Evolutionary conservation across 2,113 vertebrate genomes (phyloP), one percentile per base, ranked within the genome.

Genomic region (Ptilorrhoa leucosticta): DNA sequence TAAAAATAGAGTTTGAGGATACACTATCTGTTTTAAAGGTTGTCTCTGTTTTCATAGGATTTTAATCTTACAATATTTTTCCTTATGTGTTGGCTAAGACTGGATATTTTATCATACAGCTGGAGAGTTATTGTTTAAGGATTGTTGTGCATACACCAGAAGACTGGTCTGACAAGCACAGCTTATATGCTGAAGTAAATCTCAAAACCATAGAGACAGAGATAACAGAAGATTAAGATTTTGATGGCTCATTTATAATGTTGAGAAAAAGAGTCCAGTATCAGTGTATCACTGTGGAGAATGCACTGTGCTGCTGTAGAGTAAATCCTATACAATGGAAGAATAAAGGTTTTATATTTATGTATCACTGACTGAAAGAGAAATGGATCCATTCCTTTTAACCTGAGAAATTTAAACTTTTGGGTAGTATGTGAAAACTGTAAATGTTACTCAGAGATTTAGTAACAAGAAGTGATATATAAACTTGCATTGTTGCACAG

Each of bases 191-290:
- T 92, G 85, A 93, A 93, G 72, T 86, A 91, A 94, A 93, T 77
- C 71, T 85, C 90, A 96, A 86, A 96, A 58, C 92, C 79, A 71
- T 60, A 96, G 89, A 85, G 91, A 90, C 87, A 88, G 85, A 90
- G 91, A 94, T 80, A 93, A 87, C 24, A 86, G 84, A 90, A 83
- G 63, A 77, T 40, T 48, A 90, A 69, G 68, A 51, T 81, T 83
- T 85, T 96, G 93, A 81, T 81, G 64, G 76, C 80, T 95, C 64
- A 71, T 93, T 88, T 93, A 44, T 86, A 80, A 86, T 45, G 44
- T 70, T 60, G 71, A 68, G 72, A 6, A 72, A 84, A 91, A 71
- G 78, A 68, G 27, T 80, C 80, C 56, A 23, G 54, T 73, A 83
- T 83, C 58, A 83, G 24, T 72, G 51, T 69, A 51, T 73, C 31